Percentiles rank a stretch among this genome's conserved stretches.
These are phyloP conservation scores for Mirza zaza DNA, from an alignment of 2,113 vertebrate genomes.

Conservation along the genomic window DNA sequence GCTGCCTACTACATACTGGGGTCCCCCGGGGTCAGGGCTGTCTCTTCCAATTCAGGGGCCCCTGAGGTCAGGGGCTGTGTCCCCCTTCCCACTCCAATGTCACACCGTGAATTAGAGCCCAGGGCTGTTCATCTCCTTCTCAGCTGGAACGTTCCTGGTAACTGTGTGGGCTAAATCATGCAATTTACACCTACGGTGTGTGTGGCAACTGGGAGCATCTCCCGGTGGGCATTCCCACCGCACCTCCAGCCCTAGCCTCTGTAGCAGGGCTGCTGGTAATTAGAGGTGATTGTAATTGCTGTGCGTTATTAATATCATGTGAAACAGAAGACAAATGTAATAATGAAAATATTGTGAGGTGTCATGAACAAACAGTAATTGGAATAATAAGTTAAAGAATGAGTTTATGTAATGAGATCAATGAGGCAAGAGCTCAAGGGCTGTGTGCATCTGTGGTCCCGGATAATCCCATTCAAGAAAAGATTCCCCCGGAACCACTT, in stretches of 20 bases:
- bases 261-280: constrained; percentile 49
- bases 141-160: neutral
- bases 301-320: constrained; percentile 55
- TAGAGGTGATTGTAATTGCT: constrained; percentile 69
- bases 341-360: constrained; percentile 71
- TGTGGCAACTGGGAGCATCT: neutral
- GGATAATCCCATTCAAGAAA: constrained; percentile 6
- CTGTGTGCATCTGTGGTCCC: neutral
- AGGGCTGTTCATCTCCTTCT: neutral
- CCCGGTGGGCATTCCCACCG: neutral
- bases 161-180: neutral
- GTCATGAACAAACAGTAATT: constrained; percentile 67
- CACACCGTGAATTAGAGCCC: constrained; percentile 1
- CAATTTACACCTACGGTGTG: neutral
- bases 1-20: neutral
- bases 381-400: constrained; percentile 64
- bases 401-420: constrained; percentile 48
- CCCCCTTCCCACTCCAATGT: neutral
- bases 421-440: neutral
- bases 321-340: constrained; percentile 69
- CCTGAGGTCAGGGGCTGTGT: constrained; percentile 7
- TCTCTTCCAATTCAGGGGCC: neutral
- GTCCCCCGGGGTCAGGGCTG: neutral
- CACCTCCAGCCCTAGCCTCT: neutral
- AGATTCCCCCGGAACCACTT: neutral